Evolutionary conservation across 2,113 vertebrate genomes (phyloP).

Genomic region (Hippocampus zosterae): DNA sequence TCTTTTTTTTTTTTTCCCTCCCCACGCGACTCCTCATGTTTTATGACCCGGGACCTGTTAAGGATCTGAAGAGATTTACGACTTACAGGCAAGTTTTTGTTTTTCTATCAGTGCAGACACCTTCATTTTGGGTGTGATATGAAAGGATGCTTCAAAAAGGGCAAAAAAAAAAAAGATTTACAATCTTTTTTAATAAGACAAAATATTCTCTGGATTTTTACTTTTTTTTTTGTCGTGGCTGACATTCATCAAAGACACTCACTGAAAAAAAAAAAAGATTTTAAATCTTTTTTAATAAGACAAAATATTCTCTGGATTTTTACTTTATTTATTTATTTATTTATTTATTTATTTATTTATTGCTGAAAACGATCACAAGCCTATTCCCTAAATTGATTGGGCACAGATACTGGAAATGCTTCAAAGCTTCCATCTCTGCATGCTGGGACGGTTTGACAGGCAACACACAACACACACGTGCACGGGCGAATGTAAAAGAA

Average conservation of each 20-base stretch:
- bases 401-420: slow-evolving; percentile 59
- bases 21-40: slow-evolving; percentile 43
- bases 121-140: slow-evolving; percentile 56
- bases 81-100: slow-evolving; percentile 60
- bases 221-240: slow-evolving; percentile 2
- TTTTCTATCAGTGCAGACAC: slow-evolving; percentile 50
- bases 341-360: slow-evolving; percentile 1
- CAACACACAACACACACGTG: slow-evolving; percentile 20
- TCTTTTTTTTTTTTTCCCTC: neutral
- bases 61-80: slow-evolving; percentile 70
- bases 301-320: no score
- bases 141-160: slow-evolving; percentile 60
- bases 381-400: slow-evolving; percentile 58
- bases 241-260: no score
- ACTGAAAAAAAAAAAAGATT: slow-evolving; percentile 13
- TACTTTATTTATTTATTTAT: neutral
- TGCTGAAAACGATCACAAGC: slow-evolving; percentile 56
- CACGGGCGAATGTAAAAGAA: slow-evolving; percentile 16
- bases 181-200: no score
- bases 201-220: no score
- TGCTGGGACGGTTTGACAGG: slow-evolving; percentile 29
- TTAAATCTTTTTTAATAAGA: neutral
- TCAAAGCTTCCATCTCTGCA: slow-evolving; percentile 53
- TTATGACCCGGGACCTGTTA: slow-evolving; percentile 68
- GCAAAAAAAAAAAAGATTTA: slow-evolving; percentile 13